Evolutionary conservation across 1,140 invertebrate species (phyloP).

Genomic region (Bathynomus jamesi): DNA sequence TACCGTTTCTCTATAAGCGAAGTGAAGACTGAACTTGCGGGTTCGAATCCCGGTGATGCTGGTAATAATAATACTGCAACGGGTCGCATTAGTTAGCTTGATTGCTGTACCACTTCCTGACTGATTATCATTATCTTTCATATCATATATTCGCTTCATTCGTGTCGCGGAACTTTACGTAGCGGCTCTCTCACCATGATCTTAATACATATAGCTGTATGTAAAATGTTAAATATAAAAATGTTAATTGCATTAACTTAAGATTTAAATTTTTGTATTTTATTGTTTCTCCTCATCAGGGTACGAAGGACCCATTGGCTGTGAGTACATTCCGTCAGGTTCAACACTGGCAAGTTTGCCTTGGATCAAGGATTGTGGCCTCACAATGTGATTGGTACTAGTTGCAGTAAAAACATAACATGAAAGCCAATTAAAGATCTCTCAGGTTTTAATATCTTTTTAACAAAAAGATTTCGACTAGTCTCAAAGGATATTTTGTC

Average conservation of each 20-base stretch:
- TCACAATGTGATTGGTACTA: neutral
- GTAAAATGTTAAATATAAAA: neutral
- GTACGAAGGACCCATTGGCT: slow-evolving; percentile 6
- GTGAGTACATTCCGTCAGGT: slow-evolving; percentile 11
- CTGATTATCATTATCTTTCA: no score
- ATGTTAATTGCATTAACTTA: neutral
- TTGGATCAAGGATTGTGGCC: slow-evolving; percentile 9
- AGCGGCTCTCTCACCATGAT: neutral
- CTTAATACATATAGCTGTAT: neutral
- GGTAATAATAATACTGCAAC: neutral
- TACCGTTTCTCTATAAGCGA: neutral
- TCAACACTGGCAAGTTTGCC: neutral
- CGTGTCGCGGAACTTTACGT: neutral
- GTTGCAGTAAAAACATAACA: no score
- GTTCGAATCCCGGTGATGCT: neutral
- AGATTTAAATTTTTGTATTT: neutral
- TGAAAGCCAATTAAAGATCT: no score
- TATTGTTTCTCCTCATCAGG: neutral
- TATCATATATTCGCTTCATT: no score
- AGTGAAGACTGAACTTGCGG: neutral
- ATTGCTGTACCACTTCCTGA: no score
- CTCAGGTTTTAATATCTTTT: no score
- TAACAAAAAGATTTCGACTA: no score
- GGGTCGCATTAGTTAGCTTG: no score
- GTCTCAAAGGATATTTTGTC: no score